Evolutionary conservation across 2,888 invertebrate genomes (phyloP).

Genomic region (Noctua comes): DNA sequence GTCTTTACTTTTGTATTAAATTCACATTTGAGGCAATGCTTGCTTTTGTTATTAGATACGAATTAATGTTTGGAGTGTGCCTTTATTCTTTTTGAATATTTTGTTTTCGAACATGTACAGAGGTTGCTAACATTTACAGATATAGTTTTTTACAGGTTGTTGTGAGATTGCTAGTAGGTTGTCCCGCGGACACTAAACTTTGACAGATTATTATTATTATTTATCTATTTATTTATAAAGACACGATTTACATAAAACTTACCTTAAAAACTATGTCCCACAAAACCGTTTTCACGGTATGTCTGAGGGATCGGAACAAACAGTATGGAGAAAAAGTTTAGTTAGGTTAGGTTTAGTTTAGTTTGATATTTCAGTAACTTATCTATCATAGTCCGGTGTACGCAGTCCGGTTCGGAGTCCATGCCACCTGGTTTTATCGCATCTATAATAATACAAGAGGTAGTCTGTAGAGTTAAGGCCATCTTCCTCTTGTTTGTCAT

Average conservation of each 20-base stretch:
- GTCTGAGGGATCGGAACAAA: no score
- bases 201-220: no score
- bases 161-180: neutral
- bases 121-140: neutral
- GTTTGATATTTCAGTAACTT: neutral
- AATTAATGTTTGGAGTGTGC: neutral
- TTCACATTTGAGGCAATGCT: neutral
- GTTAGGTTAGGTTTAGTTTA: no score
- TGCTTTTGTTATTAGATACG: constrained; percentile 2
- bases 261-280: no score
- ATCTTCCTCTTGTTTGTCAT: neutral
- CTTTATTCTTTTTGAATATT: neutral
- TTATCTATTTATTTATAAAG: no score
- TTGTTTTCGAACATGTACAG: neutral
- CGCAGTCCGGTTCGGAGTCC: neutral
- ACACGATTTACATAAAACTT: no score
- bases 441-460: neutral
- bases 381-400: neutral
- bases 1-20: neutral
- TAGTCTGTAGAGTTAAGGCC: neutral
- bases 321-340: no score
- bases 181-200: neutral
- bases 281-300: no score
- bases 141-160: no score
- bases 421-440: neutral